These are phyloP conservation scores for Aselliscus stoliczkanus DNA, from an alignment of 2,797 vertebrate species.

Conservation along the genomic window DNA sequence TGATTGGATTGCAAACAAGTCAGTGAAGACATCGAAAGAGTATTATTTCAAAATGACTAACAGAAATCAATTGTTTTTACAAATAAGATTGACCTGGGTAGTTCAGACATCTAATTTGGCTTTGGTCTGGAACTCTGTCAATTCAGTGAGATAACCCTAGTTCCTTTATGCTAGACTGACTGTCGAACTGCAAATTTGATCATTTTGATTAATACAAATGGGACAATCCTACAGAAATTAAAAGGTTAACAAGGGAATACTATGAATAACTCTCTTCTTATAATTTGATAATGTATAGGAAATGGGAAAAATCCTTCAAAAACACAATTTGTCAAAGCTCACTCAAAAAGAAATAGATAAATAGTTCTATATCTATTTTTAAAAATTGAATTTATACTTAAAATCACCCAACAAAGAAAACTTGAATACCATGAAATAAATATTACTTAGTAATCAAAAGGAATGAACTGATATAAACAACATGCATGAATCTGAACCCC, in stretches of 20 bases:
- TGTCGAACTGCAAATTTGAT: background rate
- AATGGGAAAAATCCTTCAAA: background rate
- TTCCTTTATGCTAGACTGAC: background rate
- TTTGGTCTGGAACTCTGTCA: background rate
- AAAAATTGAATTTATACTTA: background rate
- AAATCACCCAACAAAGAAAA: background rate
- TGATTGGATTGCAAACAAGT: background rate
- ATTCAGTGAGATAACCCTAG: background rate
- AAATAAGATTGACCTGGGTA: background rate
- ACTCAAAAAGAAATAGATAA: background rate
- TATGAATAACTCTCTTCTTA: background rate
- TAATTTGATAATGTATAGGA: background rate
- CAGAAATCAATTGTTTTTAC: background rate
- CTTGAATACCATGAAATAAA: background rate
- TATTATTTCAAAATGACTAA: background rate
- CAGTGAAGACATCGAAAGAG: background rate
- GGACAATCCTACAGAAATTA: background rate
- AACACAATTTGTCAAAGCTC: background rate
- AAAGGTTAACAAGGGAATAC: background rate
- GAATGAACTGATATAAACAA: background rate
- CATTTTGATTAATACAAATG: background rate
- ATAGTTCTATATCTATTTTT: background rate
- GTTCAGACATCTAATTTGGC: background rate
- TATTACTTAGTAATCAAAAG: background rate
- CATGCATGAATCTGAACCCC: background rate